A percentile compares a stretch with the other conserved stretches of the same genome.
These are phyloP conservation scores for Procambarus virginalis DNA, from an alignment of 1,140 invertebrate species.

Conservation along the genomic window DNA sequence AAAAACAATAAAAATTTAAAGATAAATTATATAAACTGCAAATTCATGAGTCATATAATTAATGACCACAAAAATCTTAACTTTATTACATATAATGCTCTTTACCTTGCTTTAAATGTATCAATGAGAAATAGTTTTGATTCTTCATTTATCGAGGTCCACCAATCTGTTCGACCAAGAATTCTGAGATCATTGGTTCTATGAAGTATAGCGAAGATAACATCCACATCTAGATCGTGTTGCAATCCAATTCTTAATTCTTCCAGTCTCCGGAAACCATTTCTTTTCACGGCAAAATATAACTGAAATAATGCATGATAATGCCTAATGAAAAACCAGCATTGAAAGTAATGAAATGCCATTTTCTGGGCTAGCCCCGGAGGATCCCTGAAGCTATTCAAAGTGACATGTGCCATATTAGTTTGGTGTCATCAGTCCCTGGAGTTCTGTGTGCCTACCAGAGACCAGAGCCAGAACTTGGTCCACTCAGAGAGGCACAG, in stretches of 20 bases:
- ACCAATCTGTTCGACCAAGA: conserved; percentile 42
- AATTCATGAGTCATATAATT: no score
- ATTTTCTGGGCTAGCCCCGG: no score
- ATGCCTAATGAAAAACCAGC: not conserved
- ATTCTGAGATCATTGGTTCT: conserved; percentile 4
- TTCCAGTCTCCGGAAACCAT: conserved; percentile 14
- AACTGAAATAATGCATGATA: conserved; percentile 12
- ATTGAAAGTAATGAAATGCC: no score
- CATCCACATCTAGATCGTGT: conserved; percentile 9
- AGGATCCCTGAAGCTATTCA: no score
- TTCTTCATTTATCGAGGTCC: conserved; percentile 16
- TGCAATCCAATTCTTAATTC: conserved; percentile 38
- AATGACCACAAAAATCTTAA: no score
- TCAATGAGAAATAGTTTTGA: not conserved
- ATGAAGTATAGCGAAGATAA: not conserved
- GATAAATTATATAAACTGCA: no score
- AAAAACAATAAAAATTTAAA: no score
- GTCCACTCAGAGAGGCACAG: no score
- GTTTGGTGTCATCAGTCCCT: no score
- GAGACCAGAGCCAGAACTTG: no score
- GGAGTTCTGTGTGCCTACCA: no score
- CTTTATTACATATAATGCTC: not conserved
- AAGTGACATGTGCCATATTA: no score
- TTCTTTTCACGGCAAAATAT: conserved; percentile 14
- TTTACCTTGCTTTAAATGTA: conserved; percentile 12